These are phyloP conservation scores for Rhizomys pruinosus DNA, from an alignment of 2,113 vertebrate species.

Conservation along the genomic window DNA sequence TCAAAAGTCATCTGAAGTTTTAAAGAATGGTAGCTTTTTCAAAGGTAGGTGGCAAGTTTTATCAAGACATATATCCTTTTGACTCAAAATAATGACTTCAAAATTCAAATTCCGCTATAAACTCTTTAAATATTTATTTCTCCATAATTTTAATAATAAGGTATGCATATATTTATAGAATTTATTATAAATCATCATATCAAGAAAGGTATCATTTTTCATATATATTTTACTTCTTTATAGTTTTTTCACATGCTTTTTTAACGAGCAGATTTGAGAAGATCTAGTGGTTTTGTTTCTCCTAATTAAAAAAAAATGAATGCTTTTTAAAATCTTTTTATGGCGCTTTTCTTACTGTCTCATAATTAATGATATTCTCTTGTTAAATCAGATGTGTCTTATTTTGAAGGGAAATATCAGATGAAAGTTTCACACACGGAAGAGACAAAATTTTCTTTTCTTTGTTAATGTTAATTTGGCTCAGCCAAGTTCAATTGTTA, in stretches of 20 bases:
- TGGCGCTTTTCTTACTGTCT: background rate
- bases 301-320: conserved; percentile 56
- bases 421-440: conserved; percentile 11
- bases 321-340: conserved; percentile 64
- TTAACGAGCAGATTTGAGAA: conserved; percentile 67
- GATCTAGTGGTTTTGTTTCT: background rate
- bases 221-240: background rate
- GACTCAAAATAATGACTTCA: background rate
- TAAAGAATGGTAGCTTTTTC: conserved; percentile 64
- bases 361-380: conserved; percentile 69
- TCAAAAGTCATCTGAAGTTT: background rate
- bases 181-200: background rate
- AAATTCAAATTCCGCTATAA: background rate
- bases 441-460: background rate
- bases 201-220: background rate
- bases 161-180: background rate
- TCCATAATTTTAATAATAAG: background rate
- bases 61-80: background rate
- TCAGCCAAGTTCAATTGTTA: conserved; percentile 17
- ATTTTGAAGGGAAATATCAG: conserved; percentile 65
- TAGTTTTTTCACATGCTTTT: conserved; percentile 45
- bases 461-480: conserved; percentile 65
- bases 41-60: conserved; percentile 71
- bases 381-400: conserved; percentile 49
- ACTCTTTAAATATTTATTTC: background rate